Evolutionary conservation across 2,113 vertebrate genomes (phyloP).

Genomic region (Podocnemis expansa): DNA sequence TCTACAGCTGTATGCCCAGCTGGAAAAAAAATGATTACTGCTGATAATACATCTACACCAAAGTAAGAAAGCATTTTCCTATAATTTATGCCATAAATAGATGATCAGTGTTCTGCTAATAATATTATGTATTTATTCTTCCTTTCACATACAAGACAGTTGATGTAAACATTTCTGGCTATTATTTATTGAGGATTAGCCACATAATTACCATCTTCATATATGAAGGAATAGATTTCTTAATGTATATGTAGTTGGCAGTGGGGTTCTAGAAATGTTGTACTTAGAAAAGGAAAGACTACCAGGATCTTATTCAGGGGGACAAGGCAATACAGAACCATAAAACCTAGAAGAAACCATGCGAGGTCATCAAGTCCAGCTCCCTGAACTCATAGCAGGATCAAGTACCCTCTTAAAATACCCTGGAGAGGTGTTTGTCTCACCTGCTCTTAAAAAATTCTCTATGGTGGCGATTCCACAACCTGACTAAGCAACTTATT

Average conservation of each 20-base stretch:
- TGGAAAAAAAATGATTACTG: conserved; percentile 59
- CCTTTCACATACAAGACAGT: not conserved
- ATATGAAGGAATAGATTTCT: not conserved
- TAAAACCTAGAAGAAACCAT: too few relatives aligned
- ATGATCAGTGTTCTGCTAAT: not conserved
- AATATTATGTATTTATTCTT: not conserved
- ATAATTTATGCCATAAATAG: not conserved
- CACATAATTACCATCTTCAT: not conserved
- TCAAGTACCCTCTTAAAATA: too few relatives aligned
- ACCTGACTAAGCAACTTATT: too few relatives aligned
- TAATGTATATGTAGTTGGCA: not conserved
- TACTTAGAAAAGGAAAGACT: too few relatives aligned
- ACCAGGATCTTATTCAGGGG: too few relatives aligned
- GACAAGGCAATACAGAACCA: too few relatives aligned
- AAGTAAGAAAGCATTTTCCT: conserved; percentile 66
- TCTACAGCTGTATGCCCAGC: conserved; percentile 70
- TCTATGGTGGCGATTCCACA: too few relatives aligned
- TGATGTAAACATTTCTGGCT: not conserved
- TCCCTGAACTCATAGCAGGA: too few relatives aligned
- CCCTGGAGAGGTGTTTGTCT: too few relatives aligned
- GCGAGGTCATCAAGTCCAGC: too few relatives aligned
- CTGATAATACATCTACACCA: conserved; percentile 78
- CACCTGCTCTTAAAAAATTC: too few relatives aligned
- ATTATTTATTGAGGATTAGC: not conserved
- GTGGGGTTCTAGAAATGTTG: conserved; percentile 3